phyloP scores from a whole-genome alignment of 2,888 invertebrate species.

The Parapristionchus giblindavisi region DNA sequence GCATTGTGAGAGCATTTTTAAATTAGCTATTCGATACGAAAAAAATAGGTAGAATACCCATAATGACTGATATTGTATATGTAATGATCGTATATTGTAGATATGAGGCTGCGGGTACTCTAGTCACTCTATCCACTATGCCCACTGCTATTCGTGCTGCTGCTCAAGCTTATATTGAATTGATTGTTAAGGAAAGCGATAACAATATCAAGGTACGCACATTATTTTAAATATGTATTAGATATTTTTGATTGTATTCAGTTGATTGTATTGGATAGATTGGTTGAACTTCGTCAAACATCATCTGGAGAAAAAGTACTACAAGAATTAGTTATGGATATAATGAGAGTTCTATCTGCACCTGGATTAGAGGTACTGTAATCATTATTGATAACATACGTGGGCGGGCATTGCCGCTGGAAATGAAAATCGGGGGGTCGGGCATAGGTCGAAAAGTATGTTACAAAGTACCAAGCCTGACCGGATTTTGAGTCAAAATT shows the following conservation, averaged over 20 bases:
- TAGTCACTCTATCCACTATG: constrained; percentile 94
- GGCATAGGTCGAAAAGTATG: no score
- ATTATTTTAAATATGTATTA: neutral
- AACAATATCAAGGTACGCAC: constrained; percentile 87
- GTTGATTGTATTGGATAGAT: constrained; percentile 91
- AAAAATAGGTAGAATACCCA: no score
- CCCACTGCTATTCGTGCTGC: constrained; percentile 97
- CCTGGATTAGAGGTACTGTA: constrained; percentile 82
- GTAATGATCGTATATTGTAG: no score
- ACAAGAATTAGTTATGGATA: constrained; percentile 92
- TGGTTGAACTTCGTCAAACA: constrained; percentile 83
- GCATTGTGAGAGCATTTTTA: no score
- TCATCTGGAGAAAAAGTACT: constrained; percentile 67
- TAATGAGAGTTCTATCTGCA: constrained; percentile 87
- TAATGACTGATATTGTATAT: no score
- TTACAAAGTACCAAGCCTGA: no score
- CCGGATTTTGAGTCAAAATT: no score
- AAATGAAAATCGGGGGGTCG: no score
- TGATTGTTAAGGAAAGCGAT: constrained; percentile 99
- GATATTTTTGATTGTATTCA: constrained; percentile 35
- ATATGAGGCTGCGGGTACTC: constrained; percentile 95
- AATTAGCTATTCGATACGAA: no score
- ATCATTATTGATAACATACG: neutral
- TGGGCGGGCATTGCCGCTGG: no score
- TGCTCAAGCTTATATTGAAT: constrained; percentile 95